Evolutionary conservation across 2,888 invertebrate species (phyloP).

Genomic region (Dendrolimus pini): DNA sequence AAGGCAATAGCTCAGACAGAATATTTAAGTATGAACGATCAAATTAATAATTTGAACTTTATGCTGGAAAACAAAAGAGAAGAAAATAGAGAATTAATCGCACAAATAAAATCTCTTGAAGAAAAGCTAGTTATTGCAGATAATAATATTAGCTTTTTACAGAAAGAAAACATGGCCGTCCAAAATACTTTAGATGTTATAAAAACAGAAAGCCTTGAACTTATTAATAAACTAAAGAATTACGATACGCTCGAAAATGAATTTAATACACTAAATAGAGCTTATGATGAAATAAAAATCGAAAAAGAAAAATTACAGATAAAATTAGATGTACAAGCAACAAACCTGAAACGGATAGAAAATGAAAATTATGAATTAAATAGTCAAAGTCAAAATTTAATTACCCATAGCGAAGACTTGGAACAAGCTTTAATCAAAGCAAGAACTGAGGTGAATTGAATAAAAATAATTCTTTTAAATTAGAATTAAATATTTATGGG

Average conservation of each 20-base stretch:
- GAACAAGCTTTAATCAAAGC: constrained; percentile 42
- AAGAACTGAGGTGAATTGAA: constrained; percentile 40
- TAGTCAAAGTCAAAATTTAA: constrained; percentile 32
- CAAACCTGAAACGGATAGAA: constrained; percentile 29
- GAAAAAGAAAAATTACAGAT: constrained; percentile 42
- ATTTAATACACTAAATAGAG: constrained; percentile 30
- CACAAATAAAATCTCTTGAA: constrained; percentile 30
- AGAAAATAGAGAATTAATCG: constrained; percentile 34
- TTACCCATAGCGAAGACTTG: constrained; percentile 40
- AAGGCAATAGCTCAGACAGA: constrained; percentile 30
- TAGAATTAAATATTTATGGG: neutral
- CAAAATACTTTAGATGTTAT: constrained; percentile 26
- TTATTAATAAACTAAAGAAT: constrained; percentile 34
- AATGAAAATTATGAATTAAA: constrained; percentile 37
- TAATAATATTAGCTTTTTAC: constrained; percentile 27
- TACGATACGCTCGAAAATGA: constrained; percentile 37
- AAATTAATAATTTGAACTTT: constrained; percentile 32
- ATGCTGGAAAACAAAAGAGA: constrained; percentile 36
- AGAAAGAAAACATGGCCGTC: constrained; percentile 33
- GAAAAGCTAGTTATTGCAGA: constrained; percentile 20
- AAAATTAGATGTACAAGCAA: constrained; percentile 28
- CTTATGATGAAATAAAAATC: constrained; percentile 23
- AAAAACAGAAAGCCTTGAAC: constrained; percentile 37
- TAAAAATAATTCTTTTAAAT: constrained; percentile 2
- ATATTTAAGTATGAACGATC: constrained; percentile 29